These are phyloP conservation scores for Trinorchestia longiramus DNA, from an alignment of 1,140 invertebrate species.

Conservation along the genomic window DNA sequence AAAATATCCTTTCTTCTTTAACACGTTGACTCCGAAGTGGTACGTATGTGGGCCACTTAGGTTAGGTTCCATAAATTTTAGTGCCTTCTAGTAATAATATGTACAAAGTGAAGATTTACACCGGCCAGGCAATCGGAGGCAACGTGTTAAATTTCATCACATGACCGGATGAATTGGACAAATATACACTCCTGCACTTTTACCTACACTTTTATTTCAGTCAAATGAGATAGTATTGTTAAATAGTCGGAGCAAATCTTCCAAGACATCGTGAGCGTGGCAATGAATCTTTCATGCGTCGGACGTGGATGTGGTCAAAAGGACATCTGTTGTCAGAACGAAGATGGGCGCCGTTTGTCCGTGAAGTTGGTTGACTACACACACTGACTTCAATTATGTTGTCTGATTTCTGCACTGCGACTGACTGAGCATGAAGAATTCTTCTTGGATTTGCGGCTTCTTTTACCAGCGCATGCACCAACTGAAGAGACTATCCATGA, in stretches of 20 bases:
- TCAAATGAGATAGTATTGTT: not conserved
- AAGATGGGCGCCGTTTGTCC: not conserved
- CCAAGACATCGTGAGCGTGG: not conserved
- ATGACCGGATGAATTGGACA: not conserved
- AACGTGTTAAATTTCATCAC: not conserved
- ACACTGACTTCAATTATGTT: constrained; percentile 41
- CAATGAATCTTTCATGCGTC: not conserved
- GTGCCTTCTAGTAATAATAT: no score
- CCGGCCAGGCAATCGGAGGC: no score
- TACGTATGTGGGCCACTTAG: no score
- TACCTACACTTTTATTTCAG: not conserved
- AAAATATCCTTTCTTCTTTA: not conserved
- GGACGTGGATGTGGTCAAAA: constrained; percentile 5
- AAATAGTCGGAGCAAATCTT: not conserved
- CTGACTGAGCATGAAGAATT: constrained; percentile 48
- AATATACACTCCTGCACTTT: not conserved
- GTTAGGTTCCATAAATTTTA: no score
- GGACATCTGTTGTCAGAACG: not conserved
- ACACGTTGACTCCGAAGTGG: no score
- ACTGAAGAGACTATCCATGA: not conserved
- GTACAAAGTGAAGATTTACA: no score
- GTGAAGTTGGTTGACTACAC: not conserved
- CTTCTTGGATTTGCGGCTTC: not conserved
- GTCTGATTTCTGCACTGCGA: constrained; percentile 24
- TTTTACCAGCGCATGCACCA: not conserved